Percentiles rank a stretch among this genome's conserved stretches.
These are phyloP conservation scores for Laticauda laticaudata DNA, from an alignment of 2,113 vertebrate species.

Conservation along the genomic window DNA sequence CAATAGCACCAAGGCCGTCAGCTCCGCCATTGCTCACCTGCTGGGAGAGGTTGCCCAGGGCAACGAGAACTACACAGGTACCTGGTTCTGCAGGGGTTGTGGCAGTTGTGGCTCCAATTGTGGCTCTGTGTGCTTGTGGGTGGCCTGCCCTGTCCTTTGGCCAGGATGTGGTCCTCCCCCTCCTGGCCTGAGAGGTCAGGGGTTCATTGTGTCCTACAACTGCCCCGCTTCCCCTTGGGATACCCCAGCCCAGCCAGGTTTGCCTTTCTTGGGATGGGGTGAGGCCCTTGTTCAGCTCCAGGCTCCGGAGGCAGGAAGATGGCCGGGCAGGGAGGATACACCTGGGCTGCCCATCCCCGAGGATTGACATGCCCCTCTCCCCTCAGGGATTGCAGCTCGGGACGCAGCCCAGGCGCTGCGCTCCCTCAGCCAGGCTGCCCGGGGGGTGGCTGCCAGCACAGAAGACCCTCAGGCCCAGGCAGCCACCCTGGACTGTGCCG, in stretches of 20 bases:
- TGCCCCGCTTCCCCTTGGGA: not conserved
- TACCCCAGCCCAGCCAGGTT: not conserved
- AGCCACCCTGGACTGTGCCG: constrained; percentile 87
- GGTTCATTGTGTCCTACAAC: not conserved
- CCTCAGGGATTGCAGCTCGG: constrained; percentile 87
- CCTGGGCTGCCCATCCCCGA: not conserved
- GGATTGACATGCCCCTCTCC: not conserved
- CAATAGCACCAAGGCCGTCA: constrained; percentile 92
- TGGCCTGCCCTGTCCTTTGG: not conserved
- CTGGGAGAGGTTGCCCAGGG: constrained; percentile 93
- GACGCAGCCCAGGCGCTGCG: constrained; percentile 92
- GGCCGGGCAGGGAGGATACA: not conserved
- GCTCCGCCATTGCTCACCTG: constrained; percentile 89
- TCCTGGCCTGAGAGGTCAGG: not conserved
- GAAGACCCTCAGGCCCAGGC: constrained; percentile 75
- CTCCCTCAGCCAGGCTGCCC: constrained; percentile 83
- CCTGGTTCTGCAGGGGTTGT: not conserved
- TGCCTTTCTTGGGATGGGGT: not conserved
- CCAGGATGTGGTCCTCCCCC: not conserved
- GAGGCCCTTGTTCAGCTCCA: not conserved
- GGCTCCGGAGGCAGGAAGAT: not conserved
- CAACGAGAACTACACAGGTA: constrained; percentile 97
- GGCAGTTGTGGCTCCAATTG: not conserved
- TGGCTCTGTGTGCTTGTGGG: too few species aligned
- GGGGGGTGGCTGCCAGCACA: constrained; percentile 87